Evolutionary conservation across 2,113 vertebrate species (phyloP).

Genomic region (Heteronetta atricapilla): DNA sequence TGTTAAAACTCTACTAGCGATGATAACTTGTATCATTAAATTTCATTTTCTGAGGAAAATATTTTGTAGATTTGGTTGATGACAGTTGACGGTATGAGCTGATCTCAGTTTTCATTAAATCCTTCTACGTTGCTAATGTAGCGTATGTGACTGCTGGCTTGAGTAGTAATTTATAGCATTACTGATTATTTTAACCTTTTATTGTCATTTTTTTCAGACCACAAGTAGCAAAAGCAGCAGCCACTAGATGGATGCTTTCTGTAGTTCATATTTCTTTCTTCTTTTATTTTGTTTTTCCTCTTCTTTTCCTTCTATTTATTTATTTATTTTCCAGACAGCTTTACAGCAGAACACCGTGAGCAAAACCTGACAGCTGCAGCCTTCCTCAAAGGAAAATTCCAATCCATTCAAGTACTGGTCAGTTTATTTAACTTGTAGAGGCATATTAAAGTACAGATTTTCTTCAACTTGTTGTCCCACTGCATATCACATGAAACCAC

Average conservation of each 20-base stretch:
- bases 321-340: neutral
- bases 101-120: conserved; percentile 7
- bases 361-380: neutral
- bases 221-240: neutral
- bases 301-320: too few species aligned
- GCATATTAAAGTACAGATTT: neutral
- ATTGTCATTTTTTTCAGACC: conserved; percentile 37
- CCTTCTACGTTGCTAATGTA: neutral
- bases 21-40: neutral
- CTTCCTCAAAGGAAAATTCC: neutral
- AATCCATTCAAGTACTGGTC: neutral
- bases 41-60: conserved; percentile 20
- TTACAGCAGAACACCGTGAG: neutral
- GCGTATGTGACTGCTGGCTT: neutral
- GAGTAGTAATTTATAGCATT: neutral
- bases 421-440: neutral
- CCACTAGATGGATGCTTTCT: neutral
- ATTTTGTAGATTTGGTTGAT: neutral
- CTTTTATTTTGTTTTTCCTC: neutral
- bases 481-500: neutral
- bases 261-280: neutral
- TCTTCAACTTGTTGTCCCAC: neutral
- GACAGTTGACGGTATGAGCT: neutral
- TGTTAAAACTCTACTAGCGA: conserved; percentile 2
- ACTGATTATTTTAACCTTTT: conserved; percentile 34